Base-by-base conservation (phyloP, 1,140 invertebrate species). In the Lasaia peninsularis region DNA sequence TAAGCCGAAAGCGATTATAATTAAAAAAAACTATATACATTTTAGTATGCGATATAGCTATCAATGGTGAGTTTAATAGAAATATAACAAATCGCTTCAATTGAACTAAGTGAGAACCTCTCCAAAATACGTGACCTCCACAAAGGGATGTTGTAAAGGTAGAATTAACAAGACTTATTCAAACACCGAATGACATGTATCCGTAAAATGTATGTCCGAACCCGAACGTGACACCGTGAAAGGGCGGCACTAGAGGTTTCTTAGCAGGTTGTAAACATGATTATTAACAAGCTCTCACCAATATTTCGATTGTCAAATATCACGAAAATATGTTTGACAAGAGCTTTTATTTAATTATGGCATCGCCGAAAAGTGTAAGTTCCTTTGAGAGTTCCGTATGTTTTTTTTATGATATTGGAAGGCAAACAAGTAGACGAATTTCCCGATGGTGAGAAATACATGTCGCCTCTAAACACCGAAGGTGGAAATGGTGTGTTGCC, bases 191-290 rank as follows among this genome's bases (percentile, higher is more conserved):
- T 85, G 78, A 73, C 74, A 77, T 71, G 59, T 70, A 69, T 53
- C 54, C 63, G 77, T 68, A 75, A 73, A 73, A 70, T 66, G 67
- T 74, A 65, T 53, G 67, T 70, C 60, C 52, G 60, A 63, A 58
- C 52, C 60, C 60, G 81, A 66, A 88, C 85, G 85, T 88, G 85
- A 86, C 76, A 9, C 1, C 14, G 60, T 85, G 71, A 88, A 88
- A 71, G 56, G 73, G 77, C 77, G 77, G 75, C 72, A 11, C 18
- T 53, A 59, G 72, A 68, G 58, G 65, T 55, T 67, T 69, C 62
- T 64, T 69, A 70, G 76, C 83, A 86, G 81, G 82, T 88, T 88
- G 85, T 88, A 86, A 86, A 86, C 83, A 83, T 58, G 52, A 65
- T 69, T 71, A 80, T 85, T 87, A 84, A 80, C 84, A 71, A 74